These are phyloP conservation scores for Cistogaster globosa DNA, from an alignment of 2,888 invertebrate genomes.

Conservation along the genomic window DNA sequence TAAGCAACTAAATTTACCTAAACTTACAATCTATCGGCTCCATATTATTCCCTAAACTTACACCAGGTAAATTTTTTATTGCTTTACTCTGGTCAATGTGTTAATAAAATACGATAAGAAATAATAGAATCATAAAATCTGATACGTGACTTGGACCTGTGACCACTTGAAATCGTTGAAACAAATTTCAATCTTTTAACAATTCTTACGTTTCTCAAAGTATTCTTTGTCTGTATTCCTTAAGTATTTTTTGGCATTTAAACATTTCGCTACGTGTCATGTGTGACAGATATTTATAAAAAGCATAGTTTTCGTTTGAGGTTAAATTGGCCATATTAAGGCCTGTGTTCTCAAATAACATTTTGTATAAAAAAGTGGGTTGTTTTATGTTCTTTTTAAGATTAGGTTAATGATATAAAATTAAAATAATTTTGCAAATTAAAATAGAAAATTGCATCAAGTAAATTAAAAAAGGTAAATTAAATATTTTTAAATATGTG, in stretches of 20 bases:
- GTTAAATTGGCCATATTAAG: conserved; percentile 40
- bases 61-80: conserved; percentile 38
- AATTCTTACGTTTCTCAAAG: conserved; percentile 5
- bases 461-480: conserved; percentile 37
- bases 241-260: conserved; percentile 68
- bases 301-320: conserved; percentile 6
- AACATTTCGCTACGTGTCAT: conserved; percentile 74
- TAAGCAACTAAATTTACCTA: not conserved
- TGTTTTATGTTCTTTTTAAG: conserved; percentile 42
- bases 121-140: conserved; percentile 58
- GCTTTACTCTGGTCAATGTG: conserved; percentile 33
- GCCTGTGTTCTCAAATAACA: not conserved
- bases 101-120: conserved; percentile 57
- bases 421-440: conserved; percentile 63
- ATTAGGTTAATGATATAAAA: conserved; percentile 68
- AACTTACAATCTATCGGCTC: not conserved
- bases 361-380: conserved; percentile 15
- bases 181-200: not conserved
- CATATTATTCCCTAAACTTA: not conserved
- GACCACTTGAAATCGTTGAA: conserved; percentile 35
- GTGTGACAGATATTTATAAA: conserved; percentile 80
- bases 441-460: conserved; percentile 40
- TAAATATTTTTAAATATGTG: conserved; percentile 21
- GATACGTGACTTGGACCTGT: conserved; percentile 60
- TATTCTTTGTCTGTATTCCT: not conserved